Evolutionary conservation across 2,888 invertebrate genomes (phyloP).

Genomic region (Syrphus vitripennis): DNA sequence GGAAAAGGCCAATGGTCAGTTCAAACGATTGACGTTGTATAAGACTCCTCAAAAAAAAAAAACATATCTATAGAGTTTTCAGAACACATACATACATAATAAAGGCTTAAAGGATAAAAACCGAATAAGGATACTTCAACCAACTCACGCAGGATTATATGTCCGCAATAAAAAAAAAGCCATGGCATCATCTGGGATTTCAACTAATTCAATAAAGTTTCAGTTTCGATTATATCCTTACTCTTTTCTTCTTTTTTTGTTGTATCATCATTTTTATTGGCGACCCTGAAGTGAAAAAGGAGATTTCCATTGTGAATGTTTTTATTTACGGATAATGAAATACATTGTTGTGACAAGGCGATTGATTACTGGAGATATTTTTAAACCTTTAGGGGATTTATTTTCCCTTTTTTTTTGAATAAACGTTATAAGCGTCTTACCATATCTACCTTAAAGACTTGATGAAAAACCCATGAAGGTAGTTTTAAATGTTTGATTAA

Average conservation of each 20-base stretch:
- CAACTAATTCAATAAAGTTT: constrained; percentile 57
- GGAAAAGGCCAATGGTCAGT: constrained; percentile 56
- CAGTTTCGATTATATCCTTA: constrained; percentile 22
- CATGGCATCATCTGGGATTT: constrained; percentile 63
- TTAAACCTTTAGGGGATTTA: not conserved
- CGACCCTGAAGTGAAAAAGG: not conserved
- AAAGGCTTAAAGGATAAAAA: constrained; percentile 11
- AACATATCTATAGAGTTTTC: not conserved
- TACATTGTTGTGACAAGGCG: constrained; percentile 7
- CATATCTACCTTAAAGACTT: not conserved
- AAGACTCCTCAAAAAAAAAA: not conserved
- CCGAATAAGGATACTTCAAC: constrained; percentile 16
- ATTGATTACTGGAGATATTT: constrained; percentile 25
- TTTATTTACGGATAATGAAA: constrained; percentile 28
- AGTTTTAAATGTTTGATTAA: too few relatives aligned
- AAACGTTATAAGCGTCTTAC: not conserved
- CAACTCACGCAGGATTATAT: constrained; percentile 61
- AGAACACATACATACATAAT: not conserved
- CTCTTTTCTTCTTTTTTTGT: not conserved
- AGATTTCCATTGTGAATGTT: not conserved
- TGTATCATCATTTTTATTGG: not conserved
- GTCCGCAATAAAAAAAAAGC: constrained; percentile 41
- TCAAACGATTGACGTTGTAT: constrained; percentile 36
- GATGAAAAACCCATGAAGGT: not conserved
- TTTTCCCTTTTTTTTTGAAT: not conserved